Base-by-base conservation (phyloP, 2,797 vertebrate genomes). In the Premnoplex brunnescens region DNA sequence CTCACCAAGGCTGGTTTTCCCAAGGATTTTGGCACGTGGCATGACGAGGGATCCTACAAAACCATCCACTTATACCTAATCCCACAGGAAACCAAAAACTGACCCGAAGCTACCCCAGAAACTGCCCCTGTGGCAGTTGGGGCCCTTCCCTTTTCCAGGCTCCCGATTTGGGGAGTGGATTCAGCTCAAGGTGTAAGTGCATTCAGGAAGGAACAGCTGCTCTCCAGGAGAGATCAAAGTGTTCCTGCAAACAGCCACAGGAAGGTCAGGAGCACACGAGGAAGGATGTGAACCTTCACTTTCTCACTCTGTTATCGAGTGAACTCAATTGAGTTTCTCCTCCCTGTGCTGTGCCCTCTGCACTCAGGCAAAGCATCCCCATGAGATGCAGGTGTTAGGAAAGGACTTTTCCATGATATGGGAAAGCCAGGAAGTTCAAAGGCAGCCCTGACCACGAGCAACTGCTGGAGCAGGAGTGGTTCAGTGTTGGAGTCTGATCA, bases 111-210 rank as follows among this genome's bases (percentile, higher is more conserved):
- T 12, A 4, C 27, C 2, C 5, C 34, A 39, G 23, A 30, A 74
- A 56, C 1, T 3, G 27, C 32, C 51, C 7, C 27, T n/a, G 46
- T 0, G 8, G 6, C 9, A 11, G 8, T 1, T 3, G 14, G 8
- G 39, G 43, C 37, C 20, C 13, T 44, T 54, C 39, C 20, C 84
- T 72, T n/a, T 0, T 2, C 28, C 51, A 21, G 2, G 41, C 27
- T 59, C 54, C 18, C 0, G 39, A 8, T 5, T 2, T 12, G 49
- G 85, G 85, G 37, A 37, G n/a, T 17, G 54, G 37, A 36, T 46
- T 73, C 3, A 2, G 54, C n/a, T 82, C 4, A 0, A 69, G 72
- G 44, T 46, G 55, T 9, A 22, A 14, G 11, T 41, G 60, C 28
- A 66, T 26, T 28, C 72, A 30, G 26, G 16, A 17, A 36, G 56